Evolutionary conservation across 2,797 vertebrate genomes (phyloP).

Genomic region (Pseudochaenichthys georgianus): DNA sequence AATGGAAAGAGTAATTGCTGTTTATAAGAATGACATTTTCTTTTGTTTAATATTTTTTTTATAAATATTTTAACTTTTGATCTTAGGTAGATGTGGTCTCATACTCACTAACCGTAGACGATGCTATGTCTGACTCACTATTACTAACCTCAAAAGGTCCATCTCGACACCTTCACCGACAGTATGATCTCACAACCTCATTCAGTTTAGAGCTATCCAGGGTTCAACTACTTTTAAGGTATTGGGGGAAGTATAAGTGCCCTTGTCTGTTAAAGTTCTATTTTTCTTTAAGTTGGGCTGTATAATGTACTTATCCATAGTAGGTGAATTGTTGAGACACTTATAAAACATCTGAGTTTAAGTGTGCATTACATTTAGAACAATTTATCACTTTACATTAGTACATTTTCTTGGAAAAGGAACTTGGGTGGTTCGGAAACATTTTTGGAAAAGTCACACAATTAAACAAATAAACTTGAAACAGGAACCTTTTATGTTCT

Average conservation of each 20-base stretch:
- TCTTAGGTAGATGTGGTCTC: constrained; percentile 70
- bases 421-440: too few species aligned
- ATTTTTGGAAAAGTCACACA: too few species aligned
- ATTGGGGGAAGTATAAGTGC: constrained; percentile 14
- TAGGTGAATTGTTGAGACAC: too few species aligned
- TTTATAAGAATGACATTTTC: constrained; percentile 62
- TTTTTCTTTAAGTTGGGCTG: too few species aligned
- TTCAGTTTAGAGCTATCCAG: constrained; percentile 26
- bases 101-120: constrained; percentile 63
- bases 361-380: too few species aligned
- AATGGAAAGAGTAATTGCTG: constrained; percentile 68
- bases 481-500: too few species aligned
- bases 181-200: constrained; percentile 41
- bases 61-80: constrained; percentile 74
- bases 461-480: too few species aligned
- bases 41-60: constrained; percentile 54
- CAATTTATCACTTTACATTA: too few species aligned
- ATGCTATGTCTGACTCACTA: constrained; percentile 42
- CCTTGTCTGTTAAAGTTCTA: constrained; percentile 4
- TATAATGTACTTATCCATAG: too few species aligned
- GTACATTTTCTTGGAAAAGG: too few species aligned
- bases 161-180: constrained; percentile 42
- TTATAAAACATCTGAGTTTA: too few species aligned
- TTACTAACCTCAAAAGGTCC: constrained; percentile 43
- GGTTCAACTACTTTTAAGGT: constrained; percentile 20